Conservation (phyloP, 2,888 invertebrate genomes). For the Synergus itoensis region DNA sequence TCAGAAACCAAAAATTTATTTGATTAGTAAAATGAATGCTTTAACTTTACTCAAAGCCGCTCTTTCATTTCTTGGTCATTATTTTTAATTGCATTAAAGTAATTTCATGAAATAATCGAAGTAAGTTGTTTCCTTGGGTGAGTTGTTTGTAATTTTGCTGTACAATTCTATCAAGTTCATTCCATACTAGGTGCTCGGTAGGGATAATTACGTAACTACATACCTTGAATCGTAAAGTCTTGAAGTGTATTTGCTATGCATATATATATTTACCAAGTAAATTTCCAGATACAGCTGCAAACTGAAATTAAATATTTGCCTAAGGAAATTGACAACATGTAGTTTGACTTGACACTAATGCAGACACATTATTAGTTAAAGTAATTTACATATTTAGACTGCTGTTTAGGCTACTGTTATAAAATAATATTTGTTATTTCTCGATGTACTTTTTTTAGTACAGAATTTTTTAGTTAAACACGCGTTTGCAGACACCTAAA, state of each 20-base stretch:
- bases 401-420: neutral
- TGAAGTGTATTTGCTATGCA: neutral
- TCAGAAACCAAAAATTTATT: neutral
- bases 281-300: neutral
- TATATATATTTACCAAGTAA: neutral
- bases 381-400: neutral
- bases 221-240: neutral
- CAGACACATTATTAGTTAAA: neutral
- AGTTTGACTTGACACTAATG: neutral
- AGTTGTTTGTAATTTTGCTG: neutral
- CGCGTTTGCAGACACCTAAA: neutral
- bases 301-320: slow-evolving; percentile 4
- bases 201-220: neutral
- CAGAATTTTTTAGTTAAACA: too few species aligned
- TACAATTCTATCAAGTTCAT: neutral
- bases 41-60: neutral
- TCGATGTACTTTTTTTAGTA: too few species aligned
- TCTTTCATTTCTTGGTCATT: neutral
- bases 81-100: neutral
- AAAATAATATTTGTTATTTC: too few species aligned
- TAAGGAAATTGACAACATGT: neutral
- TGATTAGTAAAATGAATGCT: neutral
- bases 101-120: neutral
- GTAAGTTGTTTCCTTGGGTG: neutral
- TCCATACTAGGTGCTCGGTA: neutral